Evolutionary conservation across 1,140 invertebrate genomes (phyloP), one percentile per base, ranked within the genome.

Genomic region (Babylonia areolata): DNA sequence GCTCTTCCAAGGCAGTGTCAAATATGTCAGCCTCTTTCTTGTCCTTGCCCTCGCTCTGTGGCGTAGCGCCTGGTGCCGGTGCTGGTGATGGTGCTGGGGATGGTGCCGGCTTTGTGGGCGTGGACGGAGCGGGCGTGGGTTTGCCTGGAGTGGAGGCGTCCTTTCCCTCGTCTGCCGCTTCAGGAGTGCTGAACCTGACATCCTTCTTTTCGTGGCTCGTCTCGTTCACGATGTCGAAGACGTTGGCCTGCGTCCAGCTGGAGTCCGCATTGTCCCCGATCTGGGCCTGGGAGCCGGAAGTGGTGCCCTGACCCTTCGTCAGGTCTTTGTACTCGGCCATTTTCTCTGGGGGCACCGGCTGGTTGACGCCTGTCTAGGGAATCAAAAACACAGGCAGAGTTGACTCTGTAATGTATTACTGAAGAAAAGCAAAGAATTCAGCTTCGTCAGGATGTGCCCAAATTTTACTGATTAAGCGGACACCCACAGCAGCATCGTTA

Each of bases 201-300:
- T 23, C 58, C 28, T 64, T 64, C 6, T 64, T 37, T 3, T 37
- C 15, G 6, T 77, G 40, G 33, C 35, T 77, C 12, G 35, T 39
- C 39, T 77, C 75, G 20, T 77, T 37, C 35, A 77, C 75, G 37
- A 77, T 42, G 75, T 77, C 71, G 31, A 73, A 73, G 31, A 73
- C 71, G 71, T 73, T 73, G n/a, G 31, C 71, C 33, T 73, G 71
- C n/a, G 71, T 73, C 71, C 71, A 73, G 64, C 64, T 31, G 31
- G 64, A 31, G 1, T 23, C 71, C 9, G 33, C 31, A 5, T 35
- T 33, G 37, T 28, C 20, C 37, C 40, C 35, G 5, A 9, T 6
- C 20, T 35, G 20, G 3, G 12, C 23, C 1, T 39, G 2, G 35
- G 20, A 39, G 20, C 58, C 58, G 58, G 58, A 51, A 17, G 46